These are phyloP conservation scores for Catocala sponsa DNA, from an alignment of 2,888 invertebrate species.

Conservation along the genomic window DNA sequence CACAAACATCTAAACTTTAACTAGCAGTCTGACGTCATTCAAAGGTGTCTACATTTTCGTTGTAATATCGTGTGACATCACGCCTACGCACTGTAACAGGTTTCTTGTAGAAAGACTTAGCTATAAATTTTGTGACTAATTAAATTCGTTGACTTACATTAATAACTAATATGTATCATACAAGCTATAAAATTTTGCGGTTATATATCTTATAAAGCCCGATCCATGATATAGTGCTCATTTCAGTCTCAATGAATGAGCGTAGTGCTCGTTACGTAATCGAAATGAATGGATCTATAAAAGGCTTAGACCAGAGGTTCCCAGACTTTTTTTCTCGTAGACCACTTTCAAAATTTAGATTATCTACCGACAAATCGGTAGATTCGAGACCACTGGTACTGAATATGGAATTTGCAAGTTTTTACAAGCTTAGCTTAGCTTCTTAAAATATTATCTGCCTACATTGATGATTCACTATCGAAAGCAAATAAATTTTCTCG, in stretches of 20 bases:
- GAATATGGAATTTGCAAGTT: too few relatives aligned
- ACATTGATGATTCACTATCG: too few relatives aligned
- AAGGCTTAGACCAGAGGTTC: too few relatives aligned
- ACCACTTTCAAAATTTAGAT: too few relatives aligned
- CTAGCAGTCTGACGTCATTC: slow-evolving; percentile 28
- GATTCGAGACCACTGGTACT: too few relatives aligned
- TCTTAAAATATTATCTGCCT: too few relatives aligned
- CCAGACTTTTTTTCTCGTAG: too few relatives aligned
- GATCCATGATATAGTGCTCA: not conserved
- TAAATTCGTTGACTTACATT: slow-evolving; percentile 41
- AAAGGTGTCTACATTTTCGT: slow-evolving; percentile 12
- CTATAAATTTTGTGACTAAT: slow-evolving; percentile 48
- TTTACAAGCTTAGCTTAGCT: too few relatives aligned
- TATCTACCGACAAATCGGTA: too few relatives aligned
- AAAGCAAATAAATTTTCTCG: too few relatives aligned
- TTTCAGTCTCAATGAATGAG: not conserved
- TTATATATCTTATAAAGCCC: slow-evolving; percentile 10
- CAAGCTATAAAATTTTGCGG: slow-evolving; percentile 23
- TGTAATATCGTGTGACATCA: slow-evolving; percentile 13
- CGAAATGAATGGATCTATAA: too few relatives aligned
- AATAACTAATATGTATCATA: slow-evolving; percentile 36
- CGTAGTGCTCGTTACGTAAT: not conserved
- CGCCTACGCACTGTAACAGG: slow-evolving; percentile 43
- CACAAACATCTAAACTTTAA: too few relatives aligned
- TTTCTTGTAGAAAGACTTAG: slow-evolving; percentile 34